Percentiles rank a stretch among this genome's conserved stretches.
Evolutionary conservation across 2,797 vertebrate genomes (phyloP).

Genomic region (Sparus aurata): DNA sequence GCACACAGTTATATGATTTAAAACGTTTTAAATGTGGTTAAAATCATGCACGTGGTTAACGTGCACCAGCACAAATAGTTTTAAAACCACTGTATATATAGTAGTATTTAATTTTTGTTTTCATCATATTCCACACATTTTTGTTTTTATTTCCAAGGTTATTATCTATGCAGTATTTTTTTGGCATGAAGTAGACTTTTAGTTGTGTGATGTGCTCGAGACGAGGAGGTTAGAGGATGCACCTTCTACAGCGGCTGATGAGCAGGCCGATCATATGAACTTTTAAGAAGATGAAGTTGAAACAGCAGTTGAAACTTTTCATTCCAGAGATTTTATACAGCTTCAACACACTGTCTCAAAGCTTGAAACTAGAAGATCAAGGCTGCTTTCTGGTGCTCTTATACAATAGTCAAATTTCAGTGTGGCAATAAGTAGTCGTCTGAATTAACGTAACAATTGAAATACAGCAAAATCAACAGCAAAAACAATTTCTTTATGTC

Average conservation of each 20-base stretch:
- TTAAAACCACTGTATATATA: conserved; percentile 67
- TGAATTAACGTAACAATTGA: not conserved
- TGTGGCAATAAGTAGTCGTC: too few species aligned
- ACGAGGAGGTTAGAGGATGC: conserved; percentile 48
- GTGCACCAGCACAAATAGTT: conserved; percentile 64
- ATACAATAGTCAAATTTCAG: not conserved
- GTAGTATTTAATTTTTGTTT: conserved; percentile 69
- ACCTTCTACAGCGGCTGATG: conserved; percentile 43
- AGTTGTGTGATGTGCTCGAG: conserved; percentile 41
- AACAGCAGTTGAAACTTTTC: not conserved
- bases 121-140: conserved; percentile 51
- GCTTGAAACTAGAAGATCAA: not conserved
- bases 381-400: conserved; percentile 21
- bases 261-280: not conserved
- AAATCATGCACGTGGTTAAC: conserved; percentile 52
- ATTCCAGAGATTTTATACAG: conserved; percentile 1
- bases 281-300: not conserved
- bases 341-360: not conserved
- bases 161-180: conserved; percentile 75
- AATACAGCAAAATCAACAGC: not conserved
- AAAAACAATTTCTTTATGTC: not conserved
- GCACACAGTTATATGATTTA: conserved; percentile 57
- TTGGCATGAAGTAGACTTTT: conserved; percentile 65
- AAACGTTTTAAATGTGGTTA: conserved; percentile 25
- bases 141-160: conserved; percentile 41